Percentiles rank a stretch among this genome's conserved stretches.
Evolutionary conservation across 2,888 invertebrate species (phyloP).

Genomic region (Caradrina clavipalpis): DNA sequence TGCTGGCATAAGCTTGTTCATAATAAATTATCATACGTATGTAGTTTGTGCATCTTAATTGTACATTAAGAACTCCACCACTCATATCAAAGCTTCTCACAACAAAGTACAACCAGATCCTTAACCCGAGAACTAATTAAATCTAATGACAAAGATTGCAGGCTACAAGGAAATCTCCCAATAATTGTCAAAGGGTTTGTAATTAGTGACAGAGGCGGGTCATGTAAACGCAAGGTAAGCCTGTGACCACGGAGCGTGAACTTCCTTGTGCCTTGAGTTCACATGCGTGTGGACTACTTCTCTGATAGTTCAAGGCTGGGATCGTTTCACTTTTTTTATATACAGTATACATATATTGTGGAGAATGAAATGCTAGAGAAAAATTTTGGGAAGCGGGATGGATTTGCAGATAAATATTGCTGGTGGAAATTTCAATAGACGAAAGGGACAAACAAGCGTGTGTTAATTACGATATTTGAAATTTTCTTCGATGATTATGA

Average conservation of each 20-base stretch:
- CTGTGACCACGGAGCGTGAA: constrained; percentile 62
- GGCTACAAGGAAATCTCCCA: constrained; percentile 41
- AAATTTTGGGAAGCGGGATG: not conserved
- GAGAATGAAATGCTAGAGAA: not conserved
- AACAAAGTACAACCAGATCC: constrained; percentile 12
- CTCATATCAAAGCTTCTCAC: not conserved
- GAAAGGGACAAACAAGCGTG: too few relatives aligned
- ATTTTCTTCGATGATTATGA: too few relatives aligned
- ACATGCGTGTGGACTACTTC: constrained; percentile 60
- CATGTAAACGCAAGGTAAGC: constrained; percentile 53
- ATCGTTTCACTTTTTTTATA: constrained; percentile 51
- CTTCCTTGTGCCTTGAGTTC: constrained; percentile 74
- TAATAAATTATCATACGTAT: not conserved
- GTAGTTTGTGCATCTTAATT: too few relatives aligned
- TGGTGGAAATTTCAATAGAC: too few relatives aligned
- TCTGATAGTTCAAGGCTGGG: constrained; percentile 55
- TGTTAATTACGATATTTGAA: too few relatives aligned
- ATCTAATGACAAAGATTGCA: constrained; percentile 46
- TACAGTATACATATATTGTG: not conserved
- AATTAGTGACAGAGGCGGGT: constrained; percentile 53
- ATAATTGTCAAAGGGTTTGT: constrained; percentile 62
- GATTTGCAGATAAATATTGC: not conserved
- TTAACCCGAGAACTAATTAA: constrained; percentile 41
- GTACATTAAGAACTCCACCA: not conserved
- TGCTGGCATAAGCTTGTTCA: too few relatives aligned